Evolutionary conservation across 1,140 invertebrate genomes (phyloP), one percentile per base, ranked within the genome.

Genomic region (Apocrypta bakeri): DNA sequence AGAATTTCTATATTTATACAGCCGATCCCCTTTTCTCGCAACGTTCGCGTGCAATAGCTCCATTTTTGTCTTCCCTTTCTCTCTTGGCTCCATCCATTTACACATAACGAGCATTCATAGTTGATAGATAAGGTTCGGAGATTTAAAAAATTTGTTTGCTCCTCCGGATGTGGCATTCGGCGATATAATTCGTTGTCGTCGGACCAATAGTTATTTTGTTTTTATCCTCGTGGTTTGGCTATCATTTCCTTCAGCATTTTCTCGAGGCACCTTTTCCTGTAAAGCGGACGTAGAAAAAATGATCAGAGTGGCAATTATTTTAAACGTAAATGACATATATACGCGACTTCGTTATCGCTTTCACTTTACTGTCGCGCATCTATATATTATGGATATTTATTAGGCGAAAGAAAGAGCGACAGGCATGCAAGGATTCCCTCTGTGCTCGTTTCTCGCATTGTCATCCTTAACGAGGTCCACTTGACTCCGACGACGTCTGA

Each of bases 401-500:
- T 3, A 12, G 56, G 56, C 24, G 25, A 78, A 37, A 63, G 66
- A n/a, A n/a, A 72, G 8, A 63, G 33, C 33, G 33, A 37, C 33
- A 37, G 2, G 33, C 1, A 31, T 0, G 63, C 7, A 68, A 21
- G 29, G 33, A 68, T 72, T 72, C 78, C 31, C 40, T 71, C 31
- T 24, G 33, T 56, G 31, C 69, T 76, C 56, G 73, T 80, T 85
- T 79, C 72, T 82, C 56, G 80, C 79, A 81, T 82, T 82, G 84
- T 82, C 76, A 82, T 79, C 66, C 76, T 85, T 84, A 85, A 85
- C 78, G 73, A 84, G 78, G 81, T 79, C 84, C 85, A 88, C 84
- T 88, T 87, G 85, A 88, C 85, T 85, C 76, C 76, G 85, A 86
- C 48, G 84, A 85, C 74, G 77, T 48, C 83, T 87, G 85, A 86